Base-by-base conservation (phyloP, 2,113 vertebrate genomes). In the Tragelaphus buxtoni region DNA sequence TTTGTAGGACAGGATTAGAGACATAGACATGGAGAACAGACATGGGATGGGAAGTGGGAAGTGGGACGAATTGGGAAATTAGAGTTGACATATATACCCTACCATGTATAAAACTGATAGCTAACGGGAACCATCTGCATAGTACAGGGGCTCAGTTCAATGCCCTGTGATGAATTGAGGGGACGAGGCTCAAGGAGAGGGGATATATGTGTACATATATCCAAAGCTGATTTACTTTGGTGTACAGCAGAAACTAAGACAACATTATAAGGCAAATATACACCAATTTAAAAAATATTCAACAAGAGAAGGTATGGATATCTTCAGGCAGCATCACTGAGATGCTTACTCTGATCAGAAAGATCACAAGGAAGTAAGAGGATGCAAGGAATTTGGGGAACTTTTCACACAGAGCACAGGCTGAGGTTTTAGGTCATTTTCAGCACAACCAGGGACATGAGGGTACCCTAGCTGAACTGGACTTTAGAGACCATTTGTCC, bases 341-440 rank as follows among this genome's bases (percentile, higher is more conserved):
- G 86, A 26, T 42, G n/a, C 51, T 47, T 47, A 45, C 20, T 3
- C n/a, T n/a, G 9, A 56, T 88, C 12, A 42, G 30, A 51, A 63
- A 26, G 4, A 17, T 30, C 26, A 24, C 13, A 32, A 26, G 53
- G 60, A 13, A 49, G 22, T 11, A 55, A 58, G 22, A 45, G 30
- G 16, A 20, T 1, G 14, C 51, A 16, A 0, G 7, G 18, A 39
- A 45, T 12, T 12, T 55, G n/a, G 51, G 90, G 32, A 45, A 17
- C 2, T 9, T 22, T 47, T 28, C 11, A 0, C 0, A 17, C 24
- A 39, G 83, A 16, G 2, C 0, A 6, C 6, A 32, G 26, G 32
- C 63, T 53, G 53, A 51, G 28, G 28, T n/a, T 58, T 32, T 6
- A 1, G 24, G 4, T 9, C 13, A 9, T 32, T 42, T 35, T 26